phyloP scores from a whole-genome alignment of 2,797 vertebrate species.

The Rhinophrynus dorsalis region DNA sequence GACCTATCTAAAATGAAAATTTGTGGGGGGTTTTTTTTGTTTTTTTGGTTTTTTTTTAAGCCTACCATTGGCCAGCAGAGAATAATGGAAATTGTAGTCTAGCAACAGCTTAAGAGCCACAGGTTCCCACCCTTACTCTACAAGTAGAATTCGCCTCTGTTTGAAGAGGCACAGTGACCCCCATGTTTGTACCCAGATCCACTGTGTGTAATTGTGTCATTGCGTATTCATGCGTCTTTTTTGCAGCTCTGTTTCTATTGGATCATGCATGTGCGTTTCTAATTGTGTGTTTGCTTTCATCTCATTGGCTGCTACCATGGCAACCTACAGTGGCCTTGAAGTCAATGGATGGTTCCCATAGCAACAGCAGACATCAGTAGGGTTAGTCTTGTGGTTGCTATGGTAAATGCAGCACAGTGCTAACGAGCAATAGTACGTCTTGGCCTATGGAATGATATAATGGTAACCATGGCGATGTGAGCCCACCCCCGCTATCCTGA shows the following conservation, averaged over 20 bases:
- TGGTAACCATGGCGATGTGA: conserved; percentile 25
- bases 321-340: conserved; percentile 58
- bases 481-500: neutral
- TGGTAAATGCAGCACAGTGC: neutral
- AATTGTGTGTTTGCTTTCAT: conserved; percentile 22
- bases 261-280: conserved; percentile 1
- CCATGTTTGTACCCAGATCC: accelerated
- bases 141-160: neutral
- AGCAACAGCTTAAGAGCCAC: neutral
- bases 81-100: neutral
- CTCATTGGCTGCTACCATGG: conserved; percentile 58
- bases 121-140: too few relatives aligned
- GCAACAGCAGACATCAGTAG: conserved; percentile 48
- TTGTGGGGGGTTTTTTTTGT: too few relatives aligned
- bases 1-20: too few relatives aligned
- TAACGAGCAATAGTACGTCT: conserved; percentile 27
- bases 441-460: conserved; percentile 33
- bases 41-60: neutral
- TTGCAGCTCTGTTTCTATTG: neutral
- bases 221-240: neutral
- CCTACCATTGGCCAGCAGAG: neutral
- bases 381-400: conserved; percentile 39
- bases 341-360: conserved; percentile 58
- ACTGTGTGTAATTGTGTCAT: neutral
- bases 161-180: neutral